Conservation (phyloP, 2,797 vertebrate genomes). For the Anguilla obscura region DNA sequence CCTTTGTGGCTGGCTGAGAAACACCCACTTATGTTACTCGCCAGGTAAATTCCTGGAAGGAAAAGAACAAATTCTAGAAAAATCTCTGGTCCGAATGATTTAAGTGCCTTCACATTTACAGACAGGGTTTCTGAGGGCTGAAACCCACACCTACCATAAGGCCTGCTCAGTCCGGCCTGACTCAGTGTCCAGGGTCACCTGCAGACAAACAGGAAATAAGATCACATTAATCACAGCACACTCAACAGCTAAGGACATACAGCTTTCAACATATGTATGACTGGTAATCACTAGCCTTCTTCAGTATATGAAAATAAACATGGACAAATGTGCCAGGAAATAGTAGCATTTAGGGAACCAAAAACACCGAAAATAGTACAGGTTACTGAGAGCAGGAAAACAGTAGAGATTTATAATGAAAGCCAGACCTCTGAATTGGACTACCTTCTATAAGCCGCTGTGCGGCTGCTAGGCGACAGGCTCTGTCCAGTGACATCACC, state of each 20-base stretch:
- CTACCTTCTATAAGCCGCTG: background rate
- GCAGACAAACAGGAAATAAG: conserved; percentile 51
- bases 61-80: background rate
- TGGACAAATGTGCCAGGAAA: background rate
- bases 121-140: conserved; percentile 16
- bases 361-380: background rate
- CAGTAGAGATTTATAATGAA: background rate
- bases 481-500: background rate
- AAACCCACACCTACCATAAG: conserved; percentile 76
- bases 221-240: background rate
- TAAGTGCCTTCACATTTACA: background rate
- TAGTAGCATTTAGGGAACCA: background rate
- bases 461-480: background rate
- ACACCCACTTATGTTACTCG: background rate
- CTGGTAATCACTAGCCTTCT: background rate
- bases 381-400: background rate
- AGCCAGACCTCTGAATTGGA: background rate
- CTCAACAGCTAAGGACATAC: background rate
- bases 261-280: background rate
- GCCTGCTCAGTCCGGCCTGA: conserved; percentile 70
- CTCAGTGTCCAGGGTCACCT: conserved; percentile 70
- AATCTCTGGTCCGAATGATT: background rate
- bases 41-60: background rate
- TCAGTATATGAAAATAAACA: background rate
- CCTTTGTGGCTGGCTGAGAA: background rate